Evolutionary conservation across 2,113 vertebrate species (phyloP).

Genomic region (Irena cyanogastra): DNA sequence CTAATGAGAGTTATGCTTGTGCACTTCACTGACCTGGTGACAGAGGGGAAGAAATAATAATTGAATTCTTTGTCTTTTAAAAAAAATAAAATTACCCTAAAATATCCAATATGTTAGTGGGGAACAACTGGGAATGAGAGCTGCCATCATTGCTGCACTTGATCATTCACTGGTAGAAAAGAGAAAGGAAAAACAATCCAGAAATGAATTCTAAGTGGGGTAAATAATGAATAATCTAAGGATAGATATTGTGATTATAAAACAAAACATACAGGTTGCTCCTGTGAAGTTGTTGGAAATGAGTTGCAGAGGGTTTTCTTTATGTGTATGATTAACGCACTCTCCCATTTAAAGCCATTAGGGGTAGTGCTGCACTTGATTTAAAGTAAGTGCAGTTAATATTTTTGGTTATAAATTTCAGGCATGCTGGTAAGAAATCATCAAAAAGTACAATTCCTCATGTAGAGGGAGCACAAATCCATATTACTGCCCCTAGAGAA

Average conservation of each 20-base stretch:
- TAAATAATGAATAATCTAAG: not conserved
- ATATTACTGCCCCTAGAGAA: not conserved
- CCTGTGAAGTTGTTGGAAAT: not conserved
- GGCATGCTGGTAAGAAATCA: conserved; percentile 5
- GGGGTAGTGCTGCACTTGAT: conserved; percentile 29
- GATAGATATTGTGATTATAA: not conserved
- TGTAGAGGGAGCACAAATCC: not conserved
- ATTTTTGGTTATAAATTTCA: conserved; percentile 53
- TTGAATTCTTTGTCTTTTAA: not conserved
- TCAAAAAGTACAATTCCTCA: not conserved
- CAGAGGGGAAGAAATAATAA: not conserved
- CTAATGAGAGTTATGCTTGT: not conserved
- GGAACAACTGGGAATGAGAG: not conserved
- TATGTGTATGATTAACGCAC: conserved; percentile 24
- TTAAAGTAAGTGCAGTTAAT: conserved; percentile 61
- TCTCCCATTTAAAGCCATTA: conserved; percentile 58
- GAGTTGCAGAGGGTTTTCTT: not conserved
- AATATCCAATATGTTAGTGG: not conserved
- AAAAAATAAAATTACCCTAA: not conserved
- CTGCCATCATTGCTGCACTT: not conserved
- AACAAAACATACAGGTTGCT: not conserved
- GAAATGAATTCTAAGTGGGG: not conserved
- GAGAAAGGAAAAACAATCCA: not conserved
- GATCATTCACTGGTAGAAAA: not conserved
- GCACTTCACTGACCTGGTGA: not conserved